Base-by-base conservation (phyloP, 2,888 invertebrate genomes). In the Dicyrtoma fusca region DNA sequence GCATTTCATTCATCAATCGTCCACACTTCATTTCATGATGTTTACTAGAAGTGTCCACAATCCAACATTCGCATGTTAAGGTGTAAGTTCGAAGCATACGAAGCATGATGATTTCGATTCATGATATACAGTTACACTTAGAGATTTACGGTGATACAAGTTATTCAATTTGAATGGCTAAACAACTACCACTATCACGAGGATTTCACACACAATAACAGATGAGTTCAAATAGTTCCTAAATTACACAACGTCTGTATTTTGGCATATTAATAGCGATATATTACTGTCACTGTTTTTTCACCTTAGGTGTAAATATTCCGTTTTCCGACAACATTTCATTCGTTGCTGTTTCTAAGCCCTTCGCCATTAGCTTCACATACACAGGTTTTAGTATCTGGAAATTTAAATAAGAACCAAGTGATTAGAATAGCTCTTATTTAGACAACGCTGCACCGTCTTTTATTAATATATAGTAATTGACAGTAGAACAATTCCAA, bases 261-360 rank as follows among this genome's bases (percentile, higher is more conserved):
- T n/a, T 17, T 49, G 3, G 49, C 4, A 4, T 4, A 49, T 5
- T 34, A 34, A 34, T 34, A 34, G 34, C 34, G 34, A 34, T 34
- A 34, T 14, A 47, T 23, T 14, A 59, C n/a, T 25, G 44, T 69
- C 62, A 61, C 17, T 26, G 19, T 19, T 19, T 26, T 47, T 71
- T 71, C 1, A 71, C 4, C 17, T 71, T 65, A 3, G 71, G 64
- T n/a, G 34, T 11, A 59, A 71, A 71, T 25, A 71, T 45, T 65
- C 69, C 64, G 26, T 49, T 49, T 13, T 64, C 66, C 8, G 66
- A 61, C 1, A 72, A 21, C 57, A 71, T 26, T 65, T 62, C 71
- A 62, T 78, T 74, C 2, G 80, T 74, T n/a, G 79, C 80, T 5
- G 76, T 72, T 65, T 80, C 76, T 42, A 79, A 57, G 1, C 80